Conservation (phyloP, 1,140 invertebrate genomes). For the Lycorma delicatula region DNA sequence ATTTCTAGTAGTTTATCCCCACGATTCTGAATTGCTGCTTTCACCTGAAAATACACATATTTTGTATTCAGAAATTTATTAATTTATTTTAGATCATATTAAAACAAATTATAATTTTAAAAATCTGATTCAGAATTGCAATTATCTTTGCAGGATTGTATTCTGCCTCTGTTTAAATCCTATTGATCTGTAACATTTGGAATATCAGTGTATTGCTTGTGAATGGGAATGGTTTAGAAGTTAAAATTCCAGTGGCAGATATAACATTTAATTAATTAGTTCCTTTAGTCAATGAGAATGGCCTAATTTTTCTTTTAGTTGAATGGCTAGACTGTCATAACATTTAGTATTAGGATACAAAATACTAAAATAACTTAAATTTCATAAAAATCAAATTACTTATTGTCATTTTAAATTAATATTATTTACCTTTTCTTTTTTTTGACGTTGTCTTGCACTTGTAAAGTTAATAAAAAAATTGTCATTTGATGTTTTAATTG, state of each 20-base stretch:
- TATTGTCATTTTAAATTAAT: neutral
- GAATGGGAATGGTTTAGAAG: neutral
- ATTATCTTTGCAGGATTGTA: neutral
- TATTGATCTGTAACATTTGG: neutral
- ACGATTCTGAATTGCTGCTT: slow-evolving; percentile 39
- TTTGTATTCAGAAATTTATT: neutral
- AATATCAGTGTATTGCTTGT: neutral
- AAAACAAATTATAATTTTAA: neutral
- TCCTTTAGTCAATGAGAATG: no score
- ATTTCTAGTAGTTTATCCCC: slow-evolving; percentile 58
- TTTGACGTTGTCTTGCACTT: slow-evolving; percentile 13
- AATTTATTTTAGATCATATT: neutral
- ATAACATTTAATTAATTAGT: no score
- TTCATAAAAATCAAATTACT: neutral
- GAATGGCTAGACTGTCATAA: neutral
- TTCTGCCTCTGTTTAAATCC: neutral
- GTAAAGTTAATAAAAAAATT: slow-evolving; percentile 19
- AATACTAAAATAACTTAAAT: neutral
- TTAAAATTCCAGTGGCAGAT: no score
- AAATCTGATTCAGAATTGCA: neutral
- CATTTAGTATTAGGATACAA: neutral
- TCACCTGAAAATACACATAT: slow-evolving; percentile 8
- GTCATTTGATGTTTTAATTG: neutral
- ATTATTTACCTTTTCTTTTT: slow-evolving; percentile 13
- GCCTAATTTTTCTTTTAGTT: neutral